Evolutionary conservation across 2,113 vertebrate genomes (phyloP).

Genomic region (Ovis aries): DNA sequence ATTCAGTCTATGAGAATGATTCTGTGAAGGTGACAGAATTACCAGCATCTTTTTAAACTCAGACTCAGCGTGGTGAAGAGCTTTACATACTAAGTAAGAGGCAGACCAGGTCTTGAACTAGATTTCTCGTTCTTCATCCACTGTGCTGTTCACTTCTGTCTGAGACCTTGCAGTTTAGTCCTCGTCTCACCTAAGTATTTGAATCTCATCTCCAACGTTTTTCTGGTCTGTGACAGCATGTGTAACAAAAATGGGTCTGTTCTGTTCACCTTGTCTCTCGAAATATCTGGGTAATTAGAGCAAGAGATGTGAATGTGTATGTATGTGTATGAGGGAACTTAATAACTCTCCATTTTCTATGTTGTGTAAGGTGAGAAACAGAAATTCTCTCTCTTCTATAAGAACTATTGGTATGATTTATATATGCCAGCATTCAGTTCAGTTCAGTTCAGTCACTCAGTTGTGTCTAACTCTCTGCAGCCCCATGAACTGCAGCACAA

Average conservation of each 20-base stretch:
- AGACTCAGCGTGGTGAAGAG: neutral
- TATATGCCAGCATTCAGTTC: neutral
- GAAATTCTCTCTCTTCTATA: neutral
- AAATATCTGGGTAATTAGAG: neutral
- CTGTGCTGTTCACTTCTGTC: neutral
- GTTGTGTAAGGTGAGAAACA: neutral
- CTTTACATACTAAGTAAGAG: neutral
- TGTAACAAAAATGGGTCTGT: neutral
- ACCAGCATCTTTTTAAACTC: neutral
- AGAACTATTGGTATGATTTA: neutral
- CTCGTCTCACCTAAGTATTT: neutral
- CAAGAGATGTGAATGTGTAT: neutral
- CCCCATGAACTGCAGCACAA: neutral
- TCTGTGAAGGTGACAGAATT: neutral
- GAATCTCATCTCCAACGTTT: neutral
- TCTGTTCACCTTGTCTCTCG: neutral
- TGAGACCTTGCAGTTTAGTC: neutral
- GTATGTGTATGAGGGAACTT: neutral
- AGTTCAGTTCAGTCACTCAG: neutral
- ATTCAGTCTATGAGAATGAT: neutral
- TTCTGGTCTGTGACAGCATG: neutral
- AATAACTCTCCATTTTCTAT: neutral
- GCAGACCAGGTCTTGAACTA: neutral
- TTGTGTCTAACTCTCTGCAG: neutral
- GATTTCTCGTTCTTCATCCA: neutral